Conservation (phyloP, 2,888 invertebrate genomes). For the Metellina segmentata region DNA sequence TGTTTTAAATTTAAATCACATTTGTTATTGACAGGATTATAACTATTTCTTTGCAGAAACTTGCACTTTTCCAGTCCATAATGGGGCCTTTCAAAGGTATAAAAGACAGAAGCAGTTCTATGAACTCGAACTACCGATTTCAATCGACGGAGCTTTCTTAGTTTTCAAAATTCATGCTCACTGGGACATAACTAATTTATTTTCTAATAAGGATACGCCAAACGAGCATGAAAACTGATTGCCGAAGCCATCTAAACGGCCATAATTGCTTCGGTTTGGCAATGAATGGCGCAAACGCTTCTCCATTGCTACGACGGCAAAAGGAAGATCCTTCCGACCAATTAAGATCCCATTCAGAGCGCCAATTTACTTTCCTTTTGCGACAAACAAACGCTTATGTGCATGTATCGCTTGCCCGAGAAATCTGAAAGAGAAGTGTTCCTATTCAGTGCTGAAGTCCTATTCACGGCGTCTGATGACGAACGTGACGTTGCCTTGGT, state of each 20-base stretch:
- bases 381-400: background rate
- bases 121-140: too few species aligned
- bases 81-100: too few species aligned
- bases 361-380: constrained; percentile 45
- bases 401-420: constrained; percentile 38
- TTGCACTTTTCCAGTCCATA: too few species aligned
- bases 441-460: constrained; percentile 28
- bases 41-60: too few species aligned
- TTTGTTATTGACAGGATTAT: too few species aligned
- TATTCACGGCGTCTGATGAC: constrained; percentile 52
- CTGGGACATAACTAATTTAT: too few species aligned
- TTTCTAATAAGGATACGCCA: too few species aligned
- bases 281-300: constrained; percentile 1
- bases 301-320: background rate
- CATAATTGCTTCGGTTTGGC: background rate
- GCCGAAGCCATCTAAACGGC: background rate
- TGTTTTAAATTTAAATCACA: too few species aligned
- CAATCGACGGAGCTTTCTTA: too few species aligned
- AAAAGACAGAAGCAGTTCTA: too few species aligned
- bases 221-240: too few species aligned
- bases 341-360: constrained; percentile 25
- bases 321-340: constrained; percentile 3
- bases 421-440: constrained; percentile 30
- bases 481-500: constrained; percentile 58
- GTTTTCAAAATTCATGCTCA: too few species aligned